These are phyloP conservation scores for Notolepis coatsorum DNA, from an alignment of 2,797 vertebrate species.

Conservation along the genomic window DNA sequence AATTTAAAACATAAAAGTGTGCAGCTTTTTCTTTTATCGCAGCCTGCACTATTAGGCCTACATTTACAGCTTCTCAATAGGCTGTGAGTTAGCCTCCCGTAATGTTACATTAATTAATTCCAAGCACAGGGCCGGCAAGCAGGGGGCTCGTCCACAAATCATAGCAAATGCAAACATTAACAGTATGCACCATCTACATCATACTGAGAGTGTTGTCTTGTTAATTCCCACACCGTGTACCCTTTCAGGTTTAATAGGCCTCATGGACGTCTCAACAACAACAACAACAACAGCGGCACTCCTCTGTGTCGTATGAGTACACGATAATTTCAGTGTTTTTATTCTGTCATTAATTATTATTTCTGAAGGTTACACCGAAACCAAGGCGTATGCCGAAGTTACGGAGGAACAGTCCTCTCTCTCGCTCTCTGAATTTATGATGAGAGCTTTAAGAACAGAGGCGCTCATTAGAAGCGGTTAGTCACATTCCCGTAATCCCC, in stretches of 20 bases:
- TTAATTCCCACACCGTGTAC: too few relatives aligned
- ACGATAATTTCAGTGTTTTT: slow-evolving; percentile 5
- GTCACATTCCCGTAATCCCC: neutral
- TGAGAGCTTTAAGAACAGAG: slow-evolving; percentile 18
- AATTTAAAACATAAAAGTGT: too few relatives aligned
- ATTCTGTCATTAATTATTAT: neutral
- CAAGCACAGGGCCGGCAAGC: neutral
- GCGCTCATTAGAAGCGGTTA: slow-evolving; percentile 36
- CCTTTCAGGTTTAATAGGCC: too few relatives aligned
- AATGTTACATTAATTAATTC: neutral
- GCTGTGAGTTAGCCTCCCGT: too few relatives aligned
- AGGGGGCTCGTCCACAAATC: too few relatives aligned
- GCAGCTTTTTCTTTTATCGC: too few relatives aligned
- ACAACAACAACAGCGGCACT: neutral
- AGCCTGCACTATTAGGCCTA: too few relatives aligned
- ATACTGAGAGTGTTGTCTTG: neutral
- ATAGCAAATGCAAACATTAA: neutral
- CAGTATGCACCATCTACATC: neutral
- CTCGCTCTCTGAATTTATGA: slow-evolving; percentile 26
- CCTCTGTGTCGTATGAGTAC: neutral
- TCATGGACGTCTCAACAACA: too few relatives aligned
- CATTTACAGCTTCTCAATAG: too few relatives aligned
- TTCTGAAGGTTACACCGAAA: neutral
- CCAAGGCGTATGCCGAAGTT: slow-evolving; percentile 5
- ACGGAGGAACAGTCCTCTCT: slow-evolving; percentile 13